Percentiles rank a stretch among this genome's conserved stretches.
Evolutionary conservation across 2,797 vertebrate genomes (phyloP).

Genomic region (Trematomus bernacchii): DNA sequence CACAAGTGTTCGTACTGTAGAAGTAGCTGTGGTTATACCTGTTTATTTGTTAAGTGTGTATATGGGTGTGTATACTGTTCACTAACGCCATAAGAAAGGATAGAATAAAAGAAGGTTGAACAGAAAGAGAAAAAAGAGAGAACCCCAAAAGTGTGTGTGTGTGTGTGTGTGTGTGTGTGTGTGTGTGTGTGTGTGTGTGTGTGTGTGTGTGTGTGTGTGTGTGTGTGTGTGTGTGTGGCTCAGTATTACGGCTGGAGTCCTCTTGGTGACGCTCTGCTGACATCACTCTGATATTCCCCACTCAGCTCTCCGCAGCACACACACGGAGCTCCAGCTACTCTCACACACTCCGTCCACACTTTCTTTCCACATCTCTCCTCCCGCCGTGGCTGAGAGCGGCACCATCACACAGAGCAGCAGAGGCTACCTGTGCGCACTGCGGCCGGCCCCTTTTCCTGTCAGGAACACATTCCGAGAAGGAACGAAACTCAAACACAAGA

Average conservation of each 20-base stretch:
- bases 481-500: conserved; percentile 8
- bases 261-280: conserved; percentile 82
- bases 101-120: background rate
- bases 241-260: conserved; percentile 63
- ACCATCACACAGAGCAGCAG: conserved; percentile 6
- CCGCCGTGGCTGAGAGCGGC: conserved; percentile 12
- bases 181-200: background rate
- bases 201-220: background rate
- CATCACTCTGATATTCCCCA: conserved; percentile 69
- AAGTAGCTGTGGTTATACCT: background rate
- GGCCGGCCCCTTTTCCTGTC: conserved; percentile 51
- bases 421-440: conserved; percentile 65
- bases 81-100: background rate
- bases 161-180: background rate
- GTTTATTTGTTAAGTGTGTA: background rate
- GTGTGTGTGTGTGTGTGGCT: background rate
- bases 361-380: conserved; percentile 25
- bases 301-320: conserved; percentile 54
- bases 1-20: background rate
- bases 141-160: background rate
- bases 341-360: conserved; percentile 47
- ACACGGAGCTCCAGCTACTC: conserved; percentile 44
- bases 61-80: background rate
- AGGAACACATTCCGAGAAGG: background rate
- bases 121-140: background rate